Evolutionary conservation across 2,888 invertebrate genomes (phyloP), one percentile per base, ranked within the genome.

Genomic region (Trachelus stipa): DNA sequence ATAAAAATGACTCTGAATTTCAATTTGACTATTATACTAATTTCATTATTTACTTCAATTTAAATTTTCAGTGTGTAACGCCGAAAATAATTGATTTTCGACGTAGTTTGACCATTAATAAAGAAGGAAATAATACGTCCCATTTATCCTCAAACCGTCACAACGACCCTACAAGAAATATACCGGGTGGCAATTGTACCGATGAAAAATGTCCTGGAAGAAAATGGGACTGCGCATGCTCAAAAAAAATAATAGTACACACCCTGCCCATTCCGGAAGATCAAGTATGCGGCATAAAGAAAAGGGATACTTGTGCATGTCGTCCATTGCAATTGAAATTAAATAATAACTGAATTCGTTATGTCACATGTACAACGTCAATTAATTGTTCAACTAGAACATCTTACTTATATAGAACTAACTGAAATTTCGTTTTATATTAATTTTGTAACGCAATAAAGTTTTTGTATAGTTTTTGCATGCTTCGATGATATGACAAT

Each of bases 211-310:
- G 73, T 73, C 34, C 37, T 31, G n/a, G 30, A 12, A 77, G 69
- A 33, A 77, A 80, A 30, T 69, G 30, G 4, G 71, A n/a, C 34
- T 77, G 78, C 35, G 69, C 33, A 34, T 80, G 78, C 68, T 74
- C 68, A 23, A 76, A 79, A 74, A 78, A 80, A 79, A 76, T 76
- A 37, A 40, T 80, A 12, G 35, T 80, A 34, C 80, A 78, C 40
- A 76, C 75, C 34, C 56, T 80, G 35, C 81, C 81, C 23, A 77
- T 79, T 69, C 76, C 15, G 3, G 78, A 80, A 71, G 76, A 81
- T 12, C 23, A 30, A 12, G 40, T 34, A 11, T 75, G 76, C 34
- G 74, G 69, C 69, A 68, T 56, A 33, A 80, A 34, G n/a, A 75
- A 76, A 56, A 73, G 73, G 15, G 69, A 77, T 56, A 76, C 31